Conservation (phyloP, 2,888 invertebrate species). For the Phania funesta region DNA sequence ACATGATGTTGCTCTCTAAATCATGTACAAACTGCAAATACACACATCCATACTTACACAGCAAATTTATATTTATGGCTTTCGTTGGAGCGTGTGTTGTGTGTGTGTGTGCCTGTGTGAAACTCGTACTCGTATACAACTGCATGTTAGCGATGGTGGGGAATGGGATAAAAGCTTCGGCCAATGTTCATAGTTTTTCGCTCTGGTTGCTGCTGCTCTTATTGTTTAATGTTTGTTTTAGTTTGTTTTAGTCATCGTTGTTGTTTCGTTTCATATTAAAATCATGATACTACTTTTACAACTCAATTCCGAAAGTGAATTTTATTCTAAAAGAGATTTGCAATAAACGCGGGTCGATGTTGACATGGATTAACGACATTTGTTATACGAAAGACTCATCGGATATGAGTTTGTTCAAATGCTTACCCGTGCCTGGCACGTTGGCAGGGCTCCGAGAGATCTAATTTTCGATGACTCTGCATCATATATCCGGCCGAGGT, state of each 20-base stretch:
- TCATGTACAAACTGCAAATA: neutral
- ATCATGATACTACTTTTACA: constrained; percentile 27
- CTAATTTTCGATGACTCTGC: no score
- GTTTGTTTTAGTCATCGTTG: neutral
- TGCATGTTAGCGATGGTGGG: neutral
- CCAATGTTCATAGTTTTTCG: neutral
- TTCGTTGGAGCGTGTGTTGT: neutral
- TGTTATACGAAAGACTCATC: no score
- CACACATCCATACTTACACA: neutral
- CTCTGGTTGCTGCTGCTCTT: neutral
- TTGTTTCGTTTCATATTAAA: constrained; percentile 8
- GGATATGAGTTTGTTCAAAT: no score
- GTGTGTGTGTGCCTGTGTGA: neutral
- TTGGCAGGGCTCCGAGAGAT: no score
- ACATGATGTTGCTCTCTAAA: constrained; percentile 29
- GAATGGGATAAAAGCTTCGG: neutral
- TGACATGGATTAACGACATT: no score
- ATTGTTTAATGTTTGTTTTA: constrained; percentile 20
- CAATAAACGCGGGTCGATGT: no score
- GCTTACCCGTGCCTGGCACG: no score
- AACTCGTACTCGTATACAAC: neutral
- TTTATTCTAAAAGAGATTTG: neutral
- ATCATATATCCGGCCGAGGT: no score
- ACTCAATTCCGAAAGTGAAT: constrained; percentile 17
- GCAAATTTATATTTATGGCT: neutral